These are phyloP conservation scores for Atlantisia rogersi DNA, from an alignment of 2,113 vertebrate species.

Conservation along the genomic window DNA sequence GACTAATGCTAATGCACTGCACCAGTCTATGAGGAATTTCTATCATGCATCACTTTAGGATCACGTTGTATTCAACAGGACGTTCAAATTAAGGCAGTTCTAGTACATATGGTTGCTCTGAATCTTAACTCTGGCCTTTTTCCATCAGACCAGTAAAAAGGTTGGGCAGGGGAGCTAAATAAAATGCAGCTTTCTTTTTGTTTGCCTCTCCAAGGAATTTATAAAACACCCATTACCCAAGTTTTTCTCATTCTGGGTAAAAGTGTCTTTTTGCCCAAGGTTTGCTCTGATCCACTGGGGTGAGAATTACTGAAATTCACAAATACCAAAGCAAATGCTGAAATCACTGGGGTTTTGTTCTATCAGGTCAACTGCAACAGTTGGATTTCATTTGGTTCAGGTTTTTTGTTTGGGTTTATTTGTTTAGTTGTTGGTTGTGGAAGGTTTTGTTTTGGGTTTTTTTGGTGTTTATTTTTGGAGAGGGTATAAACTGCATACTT, in stretches of 20 bases:
- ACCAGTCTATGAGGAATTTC: constrained; percentile 27
- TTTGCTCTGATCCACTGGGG: neutral
- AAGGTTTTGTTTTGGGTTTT: no score
- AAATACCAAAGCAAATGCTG: neutral
- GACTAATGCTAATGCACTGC: constrained; percentile 53
- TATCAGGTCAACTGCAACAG: neutral
- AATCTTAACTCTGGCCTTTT: constrained; percentile 29
- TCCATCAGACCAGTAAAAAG: neutral
- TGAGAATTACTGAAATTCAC: neutral
- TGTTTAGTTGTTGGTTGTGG: no score
- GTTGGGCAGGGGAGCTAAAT: neutral
- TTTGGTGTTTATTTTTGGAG: neutral
- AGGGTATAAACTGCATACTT: neutral
- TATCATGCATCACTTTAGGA: constrained; percentile 40
- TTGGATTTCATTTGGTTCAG: neutral
- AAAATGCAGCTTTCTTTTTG: neutral
- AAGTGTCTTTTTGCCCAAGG: neutral
- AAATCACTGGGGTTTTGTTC: neutral
- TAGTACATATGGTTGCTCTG: neutral
- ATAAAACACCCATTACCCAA: neutral
- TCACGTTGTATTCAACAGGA: neutral
- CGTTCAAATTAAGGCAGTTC: constrained; percentile 7
- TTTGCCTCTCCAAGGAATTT: neutral
- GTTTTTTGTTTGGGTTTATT: no score
- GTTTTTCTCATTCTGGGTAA: neutral